These are phyloP conservation scores for Cosmia pyralina DNA, from an alignment of 2,888 invertebrate species.

Conservation along the genomic window DNA sequence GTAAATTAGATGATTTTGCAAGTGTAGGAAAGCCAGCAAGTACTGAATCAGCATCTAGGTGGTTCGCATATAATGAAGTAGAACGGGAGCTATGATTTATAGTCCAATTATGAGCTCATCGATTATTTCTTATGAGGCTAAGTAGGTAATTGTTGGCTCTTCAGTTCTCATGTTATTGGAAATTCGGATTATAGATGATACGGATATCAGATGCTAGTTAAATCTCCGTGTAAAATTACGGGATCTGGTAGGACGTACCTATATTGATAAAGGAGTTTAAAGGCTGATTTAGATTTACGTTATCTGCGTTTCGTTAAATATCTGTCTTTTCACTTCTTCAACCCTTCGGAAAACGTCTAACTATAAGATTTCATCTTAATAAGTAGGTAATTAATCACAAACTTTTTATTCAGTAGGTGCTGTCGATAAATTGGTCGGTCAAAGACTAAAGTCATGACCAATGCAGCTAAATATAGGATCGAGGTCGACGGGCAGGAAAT, in stretches of 20 bases:
- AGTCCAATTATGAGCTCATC: slow-evolving; percentile 85
- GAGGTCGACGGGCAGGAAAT: not conserved
- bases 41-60: slow-evolving; percentile 86
- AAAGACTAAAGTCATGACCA: not conserved
- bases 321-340: not conserved
- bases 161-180: slow-evolving; percentile 24
- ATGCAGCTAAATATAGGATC: not conserved
- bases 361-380: not conserved
- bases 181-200: slow-evolving; percentile 1
- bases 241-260: not conserved
- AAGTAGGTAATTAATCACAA: not conserved
- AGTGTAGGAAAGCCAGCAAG: slow-evolving; percentile 83
- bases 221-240: not conserved
- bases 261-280: not conserved
- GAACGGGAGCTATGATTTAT: slow-evolving; percentile 85
- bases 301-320: not conserved
- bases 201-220: not conserved
- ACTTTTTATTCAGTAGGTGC: not conserved
- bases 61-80: slow-evolving; percentile 81
- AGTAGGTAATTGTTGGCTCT: slow-evolving; percentile 56
- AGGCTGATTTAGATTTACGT: not conserved
- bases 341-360: not conserved
- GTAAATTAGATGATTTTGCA: slow-evolving; percentile 73
- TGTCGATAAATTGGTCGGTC: not conserved
- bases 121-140: slow-evolving; percentile 75